Conservation (phyloP, 2,113 vertebrate species). For the Clarias macrocephalus region DNA sequence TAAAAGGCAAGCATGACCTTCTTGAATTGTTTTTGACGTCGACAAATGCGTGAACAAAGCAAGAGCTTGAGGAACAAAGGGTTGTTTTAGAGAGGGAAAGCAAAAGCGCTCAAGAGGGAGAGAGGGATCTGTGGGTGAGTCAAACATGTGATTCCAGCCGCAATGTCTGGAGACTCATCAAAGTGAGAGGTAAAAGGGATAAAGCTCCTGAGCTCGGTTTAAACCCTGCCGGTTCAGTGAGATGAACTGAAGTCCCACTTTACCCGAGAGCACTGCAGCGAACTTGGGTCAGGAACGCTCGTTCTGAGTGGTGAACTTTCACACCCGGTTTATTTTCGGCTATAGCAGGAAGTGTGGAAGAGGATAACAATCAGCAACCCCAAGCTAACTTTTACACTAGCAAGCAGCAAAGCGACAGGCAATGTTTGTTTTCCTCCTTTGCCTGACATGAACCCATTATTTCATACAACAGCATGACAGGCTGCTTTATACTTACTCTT, state of each 20-base stretch:
- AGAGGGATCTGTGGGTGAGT: slow-evolving; percentile 13
- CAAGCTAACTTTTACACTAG: background rate
- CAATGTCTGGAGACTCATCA: slow-evolving; percentile 53
- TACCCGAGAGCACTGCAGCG: slow-evolving; percentile 2
- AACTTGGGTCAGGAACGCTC: background rate
- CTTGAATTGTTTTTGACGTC: background rate
- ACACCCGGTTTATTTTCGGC: background rate
- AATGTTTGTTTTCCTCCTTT: background rate
- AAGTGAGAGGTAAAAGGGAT: slow-evolving; percentile 49
- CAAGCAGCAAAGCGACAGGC: background rate
- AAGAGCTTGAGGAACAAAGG: background rate
- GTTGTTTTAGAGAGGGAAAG: background rate
- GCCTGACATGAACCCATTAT: background rate
- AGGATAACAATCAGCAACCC: background rate
- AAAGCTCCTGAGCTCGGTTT: slow-evolving; percentile 57
- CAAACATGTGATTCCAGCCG: slow-evolving; percentile 45
- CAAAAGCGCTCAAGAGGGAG: background rate
- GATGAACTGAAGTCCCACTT: slow-evolving; percentile 12
- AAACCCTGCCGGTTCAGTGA: slow-evolving; percentile 38
- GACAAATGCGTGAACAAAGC: background rate
- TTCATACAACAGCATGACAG: background rate
- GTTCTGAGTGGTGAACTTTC: background rate
- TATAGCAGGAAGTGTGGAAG: background rate
- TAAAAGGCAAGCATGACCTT: background rate
- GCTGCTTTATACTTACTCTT: too few relatives aligned